Evolutionary conservation across 2,113 vertebrate genomes (phyloP), one percentile per base, ranked within the genome.

Genomic region (Takifugu bimaculatus): DNA sequence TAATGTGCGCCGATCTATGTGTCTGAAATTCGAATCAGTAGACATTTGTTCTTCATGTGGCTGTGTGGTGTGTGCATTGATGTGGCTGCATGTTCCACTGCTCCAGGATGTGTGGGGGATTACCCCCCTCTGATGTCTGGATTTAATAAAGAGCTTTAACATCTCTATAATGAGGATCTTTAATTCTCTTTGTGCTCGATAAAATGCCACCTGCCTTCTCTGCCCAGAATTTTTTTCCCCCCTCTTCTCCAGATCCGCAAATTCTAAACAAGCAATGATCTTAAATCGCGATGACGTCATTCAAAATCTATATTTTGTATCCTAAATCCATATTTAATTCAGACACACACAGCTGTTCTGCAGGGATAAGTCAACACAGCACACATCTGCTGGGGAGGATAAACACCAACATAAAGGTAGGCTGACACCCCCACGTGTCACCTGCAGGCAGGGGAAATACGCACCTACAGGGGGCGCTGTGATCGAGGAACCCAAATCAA

Each of bases 141-240:
- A 75, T 82, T 78, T 55, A 77, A 77, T 84, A 70, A 77, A 75
- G 77, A 50, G 50, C 71, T 72, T 77, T 73, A 78, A 63, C 68
- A 69, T 78, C 78, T 48, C 65, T 50, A 52, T 80, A 74, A 83
- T 66, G 61, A 81, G 49, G 49, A 64, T 68, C 50, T 84, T 82
- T 72, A 73, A 74, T 78, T 79, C 61, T 57, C 42, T 42, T n/a
- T 1, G 13, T n/a, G 3, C 72, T 57, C 51, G 50, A 64, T 64
- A 26, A 72, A 68, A 29, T 15, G 10, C 26, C 0, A 20, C 44
- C 35, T 63, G 59, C 53, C 14, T 65, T n/a, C 43, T 53, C 61
- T 54, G 43, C 65, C 26, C 56, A 47, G 55, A 72, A 57, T 12
- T 54, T 32, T 66, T 59, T 51, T 55, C 26, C 63, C 43, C 26